A percentile compares a stretch with the other conserved stretches of the same genome.
Conservation (phyloP, 2,888 invertebrate genomes). For the Cremastinae sp. region DNA sequence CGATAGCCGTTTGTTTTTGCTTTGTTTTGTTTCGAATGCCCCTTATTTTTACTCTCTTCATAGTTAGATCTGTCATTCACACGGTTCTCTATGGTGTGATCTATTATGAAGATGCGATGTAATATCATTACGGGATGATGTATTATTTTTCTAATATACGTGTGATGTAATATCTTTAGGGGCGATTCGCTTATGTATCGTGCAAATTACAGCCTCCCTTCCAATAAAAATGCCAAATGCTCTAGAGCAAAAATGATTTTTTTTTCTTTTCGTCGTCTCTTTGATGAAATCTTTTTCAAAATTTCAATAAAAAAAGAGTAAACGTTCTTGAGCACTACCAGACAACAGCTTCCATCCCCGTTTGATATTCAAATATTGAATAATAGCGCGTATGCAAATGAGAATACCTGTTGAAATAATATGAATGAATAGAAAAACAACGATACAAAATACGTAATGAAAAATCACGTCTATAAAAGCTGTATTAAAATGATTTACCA, state of each 20-base stretch:
- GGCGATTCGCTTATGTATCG: slow-evolving; percentile 59
- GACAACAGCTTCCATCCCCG: slow-evolving; percentile 93
- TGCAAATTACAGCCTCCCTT: slow-evolving; percentile 71
- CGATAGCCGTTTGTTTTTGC: slow-evolving; percentile 1
- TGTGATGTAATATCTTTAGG: slow-evolving; percentile 15
- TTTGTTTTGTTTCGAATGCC: neutral
- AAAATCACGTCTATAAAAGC: neutral
- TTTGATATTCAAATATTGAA: slow-evolving; percentile 94
- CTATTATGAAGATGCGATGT: slow-evolving; percentile 44
- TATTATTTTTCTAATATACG: slow-evolving; percentile 29
- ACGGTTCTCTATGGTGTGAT: slow-evolving; percentile 46
- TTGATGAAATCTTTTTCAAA: slow-evolving; percentile 37
- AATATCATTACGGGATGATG: slow-evolving; percentile 44
- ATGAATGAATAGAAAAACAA: slow-evolving; percentile 7
- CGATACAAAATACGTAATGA: neutral
- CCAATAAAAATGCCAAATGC: slow-evolving; percentile 74
- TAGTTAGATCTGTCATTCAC: slow-evolving; percentile 18
- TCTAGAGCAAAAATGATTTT: slow-evolving; percentile 68
- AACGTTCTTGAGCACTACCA: slow-evolving; percentile 91
- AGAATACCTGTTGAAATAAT: slow-evolving; percentile 85
- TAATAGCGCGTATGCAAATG: slow-evolving; percentile 92
- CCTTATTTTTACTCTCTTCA: neutral
- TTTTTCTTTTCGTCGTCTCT: slow-evolving; percentile 28
- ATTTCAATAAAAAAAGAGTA: slow-evolving; percentile 91
- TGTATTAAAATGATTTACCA: slow-evolving; percentile 81